A percentile compares a stretch with the other conserved stretches of the same genome.
These are phyloP conservation scores for Eurytemora carolleeae DNA, from an alignment of 1,140 invertebrate genomes.

Conservation along the genomic window DNA sequence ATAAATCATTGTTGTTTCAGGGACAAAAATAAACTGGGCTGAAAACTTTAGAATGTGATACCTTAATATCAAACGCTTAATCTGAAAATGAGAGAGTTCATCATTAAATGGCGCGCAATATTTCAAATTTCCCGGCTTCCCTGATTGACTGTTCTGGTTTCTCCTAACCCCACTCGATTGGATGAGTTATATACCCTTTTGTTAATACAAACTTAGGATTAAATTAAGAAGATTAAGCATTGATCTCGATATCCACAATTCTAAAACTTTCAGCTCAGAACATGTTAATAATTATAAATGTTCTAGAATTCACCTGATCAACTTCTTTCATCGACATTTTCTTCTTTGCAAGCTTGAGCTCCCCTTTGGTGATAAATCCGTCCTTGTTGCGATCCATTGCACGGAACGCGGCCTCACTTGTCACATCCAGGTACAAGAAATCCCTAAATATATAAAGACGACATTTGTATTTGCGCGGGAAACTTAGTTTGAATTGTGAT, in stretches of 20 bases:
- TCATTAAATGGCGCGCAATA: not conserved
- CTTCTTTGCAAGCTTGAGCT: conserved; percentile 13
- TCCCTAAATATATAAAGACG: not conserved
- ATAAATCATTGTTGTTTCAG: not conserved
- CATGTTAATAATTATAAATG: not conserved
- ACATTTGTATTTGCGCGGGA: too few species aligned
- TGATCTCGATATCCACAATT: too few species aligned
- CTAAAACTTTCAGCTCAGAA: too few species aligned
- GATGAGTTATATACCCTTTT: not conserved
- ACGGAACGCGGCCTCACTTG: not conserved
- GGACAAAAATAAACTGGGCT: too few species aligned
- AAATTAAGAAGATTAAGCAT: too few species aligned
- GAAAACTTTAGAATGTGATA: too few species aligned
- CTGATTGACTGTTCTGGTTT: not conserved
- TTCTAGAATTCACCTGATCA: conserved; percentile 2
- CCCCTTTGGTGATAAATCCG: conserved; percentile 12
- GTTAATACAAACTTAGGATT: too few species aligned
- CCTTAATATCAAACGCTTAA: not conserved
- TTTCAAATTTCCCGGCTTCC: not conserved
- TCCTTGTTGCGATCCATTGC: conserved; percentile 12
- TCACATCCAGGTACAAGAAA: not conserved
- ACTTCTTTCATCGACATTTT: conserved; percentile 4
- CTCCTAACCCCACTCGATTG: not conserved
- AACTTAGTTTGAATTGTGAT: too few species aligned
- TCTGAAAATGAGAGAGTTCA: not conserved